These are phyloP conservation scores for Progne subis DNA, from an alignment of 2,113 vertebrate genomes.

Conservation along the genomic window DNA sequence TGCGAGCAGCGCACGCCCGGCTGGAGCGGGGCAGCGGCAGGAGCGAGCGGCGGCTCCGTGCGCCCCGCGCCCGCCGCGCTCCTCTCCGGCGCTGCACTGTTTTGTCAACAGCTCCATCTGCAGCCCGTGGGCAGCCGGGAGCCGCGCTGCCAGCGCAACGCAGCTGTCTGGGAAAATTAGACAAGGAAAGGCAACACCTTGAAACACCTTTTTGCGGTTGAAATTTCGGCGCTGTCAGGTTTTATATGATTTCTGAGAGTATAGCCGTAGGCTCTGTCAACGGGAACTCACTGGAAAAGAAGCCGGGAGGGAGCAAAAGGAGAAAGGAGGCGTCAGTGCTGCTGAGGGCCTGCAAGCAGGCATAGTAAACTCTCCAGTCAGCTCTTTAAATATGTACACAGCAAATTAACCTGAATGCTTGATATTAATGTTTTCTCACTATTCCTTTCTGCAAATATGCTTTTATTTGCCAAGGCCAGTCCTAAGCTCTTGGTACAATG, in stretches of 20 bases:
- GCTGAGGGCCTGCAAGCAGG: constrained; percentile 57
- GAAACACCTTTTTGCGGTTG: constrained; percentile 62
- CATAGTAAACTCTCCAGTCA: constrained; percentile 52
- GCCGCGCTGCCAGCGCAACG: not conserved
- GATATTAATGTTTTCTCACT: not conserved
- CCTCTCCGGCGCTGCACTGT: constrained; percentile 19
- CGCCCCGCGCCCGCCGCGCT: not conserved
- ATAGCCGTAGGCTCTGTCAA: constrained; percentile 66
- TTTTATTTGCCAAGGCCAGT: constrained; percentile 22
- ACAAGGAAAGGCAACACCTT: constrained; percentile 62
- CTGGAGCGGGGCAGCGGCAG: fast-evolving
- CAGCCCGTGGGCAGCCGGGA: constrained; percentile 68
- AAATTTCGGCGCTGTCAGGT: constrained; percentile 69
- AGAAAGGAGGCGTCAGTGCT: not conserved
- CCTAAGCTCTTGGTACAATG: not conserved
- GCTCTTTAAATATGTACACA: constrained; percentile 61
- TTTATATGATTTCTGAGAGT: constrained; percentile 70
- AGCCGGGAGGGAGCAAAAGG: not conserved
- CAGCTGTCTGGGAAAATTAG: constrained; percentile 67
- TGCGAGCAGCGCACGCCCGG: fast-evolving
- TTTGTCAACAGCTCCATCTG: constrained; percentile 82
- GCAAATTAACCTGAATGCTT: constrained; percentile 42
- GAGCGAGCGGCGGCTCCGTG: not conserved
- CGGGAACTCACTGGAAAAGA: constrained; percentile 41
- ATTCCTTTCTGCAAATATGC: constrained; percentile 19